Conservation (phyloP, 2,113 vertebrate species). For the Chionis minor region DNA sequence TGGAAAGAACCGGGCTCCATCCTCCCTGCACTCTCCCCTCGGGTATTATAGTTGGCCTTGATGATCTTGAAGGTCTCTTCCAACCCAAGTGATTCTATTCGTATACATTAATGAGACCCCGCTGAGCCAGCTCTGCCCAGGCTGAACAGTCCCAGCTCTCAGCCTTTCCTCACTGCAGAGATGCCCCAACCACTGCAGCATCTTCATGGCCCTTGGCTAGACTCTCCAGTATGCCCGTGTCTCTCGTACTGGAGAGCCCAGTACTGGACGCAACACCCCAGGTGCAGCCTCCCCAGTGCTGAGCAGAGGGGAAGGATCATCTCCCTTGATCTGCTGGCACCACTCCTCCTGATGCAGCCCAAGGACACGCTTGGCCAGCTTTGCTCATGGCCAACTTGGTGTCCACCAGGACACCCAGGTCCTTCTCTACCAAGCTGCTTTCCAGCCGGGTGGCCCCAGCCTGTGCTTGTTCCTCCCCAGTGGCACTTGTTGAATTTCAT, state of each 20-base stretch:
- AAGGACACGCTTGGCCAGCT: background rate
- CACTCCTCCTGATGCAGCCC: background rate
- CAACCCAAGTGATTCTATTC: no score
- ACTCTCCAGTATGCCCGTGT: background rate
- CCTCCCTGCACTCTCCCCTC: background rate
- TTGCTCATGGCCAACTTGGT: background rate
- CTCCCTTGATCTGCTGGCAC: background rate
- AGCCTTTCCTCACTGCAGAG: background rate
- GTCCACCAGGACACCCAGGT: background rate
- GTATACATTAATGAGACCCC: background rate
- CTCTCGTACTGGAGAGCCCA: background rate
- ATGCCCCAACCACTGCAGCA: background rate
- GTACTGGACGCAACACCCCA: background rate
- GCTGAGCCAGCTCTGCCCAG: no score
- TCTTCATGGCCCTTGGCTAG: background rate
- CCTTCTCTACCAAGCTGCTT: background rate
- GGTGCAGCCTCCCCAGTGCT: background rate
- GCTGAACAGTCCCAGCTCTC: background rate
- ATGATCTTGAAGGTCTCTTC: no score
- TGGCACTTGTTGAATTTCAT: background rate
- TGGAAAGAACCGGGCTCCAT: background rate
- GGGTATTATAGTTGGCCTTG: no score
- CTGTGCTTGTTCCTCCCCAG: background rate
- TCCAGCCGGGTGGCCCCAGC: rapidly evolving
- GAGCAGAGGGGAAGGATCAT: background rate